phyloP scores from a whole-genome alignment of 1,140 invertebrate genomes.

The Temnothorax longispinosus region DNA sequence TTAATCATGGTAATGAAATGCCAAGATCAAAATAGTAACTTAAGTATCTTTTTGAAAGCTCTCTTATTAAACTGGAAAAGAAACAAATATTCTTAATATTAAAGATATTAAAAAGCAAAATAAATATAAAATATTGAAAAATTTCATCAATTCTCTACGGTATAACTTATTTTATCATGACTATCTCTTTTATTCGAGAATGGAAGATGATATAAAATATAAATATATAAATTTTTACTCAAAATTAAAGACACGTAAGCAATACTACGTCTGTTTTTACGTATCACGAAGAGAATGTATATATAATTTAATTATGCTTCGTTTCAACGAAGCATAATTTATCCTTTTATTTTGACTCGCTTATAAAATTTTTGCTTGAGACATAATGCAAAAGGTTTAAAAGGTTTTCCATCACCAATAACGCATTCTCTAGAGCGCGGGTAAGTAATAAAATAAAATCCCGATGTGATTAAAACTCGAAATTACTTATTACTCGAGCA shows the following conservation, averaged over 20 bases:
- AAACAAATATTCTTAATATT: neutral
- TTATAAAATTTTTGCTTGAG: neutral
- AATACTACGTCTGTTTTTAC: neutral
- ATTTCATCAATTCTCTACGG: neutral
- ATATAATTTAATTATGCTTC: neutral
- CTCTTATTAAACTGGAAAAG: neutral
- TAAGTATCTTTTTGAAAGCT: neutral
- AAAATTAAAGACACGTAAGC: neutral
- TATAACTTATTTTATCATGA: neutral
- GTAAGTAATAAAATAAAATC: neutral
- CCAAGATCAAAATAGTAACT: neutral
- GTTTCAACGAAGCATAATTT: neutral
- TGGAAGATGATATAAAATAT: no score
- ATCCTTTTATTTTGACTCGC: neutral
- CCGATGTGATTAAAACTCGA: conserved; percentile 41
- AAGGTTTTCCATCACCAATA: neutral
- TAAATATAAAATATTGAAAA: neutral
- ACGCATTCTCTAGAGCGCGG: neutral
- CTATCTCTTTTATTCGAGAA: neutral
- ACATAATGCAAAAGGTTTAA: neutral
- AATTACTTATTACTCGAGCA: conserved; percentile 23
- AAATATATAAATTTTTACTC: neutral
- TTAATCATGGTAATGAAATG: neutral
- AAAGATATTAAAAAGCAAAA: neutral
- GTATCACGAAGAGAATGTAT: neutral